These are phyloP conservation scores for Oscheius sp. DNA, from an alignment of 2,888 invertebrate species.

Conservation along the genomic window DNA sequence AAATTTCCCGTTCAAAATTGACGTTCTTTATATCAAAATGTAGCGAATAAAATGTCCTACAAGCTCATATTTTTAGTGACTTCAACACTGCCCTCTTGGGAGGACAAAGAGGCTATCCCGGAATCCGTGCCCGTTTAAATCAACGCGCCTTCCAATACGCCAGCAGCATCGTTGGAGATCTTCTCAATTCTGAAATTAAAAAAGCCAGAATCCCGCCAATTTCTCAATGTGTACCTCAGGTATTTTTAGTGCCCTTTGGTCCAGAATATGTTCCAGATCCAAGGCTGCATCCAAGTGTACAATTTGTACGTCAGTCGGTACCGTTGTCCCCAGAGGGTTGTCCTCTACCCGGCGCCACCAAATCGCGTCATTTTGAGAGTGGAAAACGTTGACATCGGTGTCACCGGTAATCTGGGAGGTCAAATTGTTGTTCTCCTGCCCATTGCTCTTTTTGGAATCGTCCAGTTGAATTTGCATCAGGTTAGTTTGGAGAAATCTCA, in stretches of 20 bases:
- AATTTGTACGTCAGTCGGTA: slow-evolving; percentile 70
- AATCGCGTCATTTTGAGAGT: slow-evolving; percentile 67
- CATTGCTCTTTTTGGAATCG: slow-evolving; percentile 66
- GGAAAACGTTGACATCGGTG: slow-evolving; percentile 69
- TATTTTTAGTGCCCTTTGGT: slow-evolving; percentile 21
- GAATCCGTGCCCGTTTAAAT: slow-evolving; percentile 68
- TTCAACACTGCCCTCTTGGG: slow-evolving; percentile 60
- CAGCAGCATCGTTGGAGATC: slow-evolving; percentile 56
- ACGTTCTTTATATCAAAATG: too few species aligned
- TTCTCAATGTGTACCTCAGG: slow-evolving; percentile 66
- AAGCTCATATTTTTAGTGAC: slow-evolving; percentile 44
- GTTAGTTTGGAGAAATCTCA: slow-evolving; percentile 13
- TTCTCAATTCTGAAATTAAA: slow-evolving; percentile 65
- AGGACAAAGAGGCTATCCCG: slow-evolving; percentile 64
- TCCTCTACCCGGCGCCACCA: slow-evolving; percentile 68
- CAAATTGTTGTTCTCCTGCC: slow-evolving; percentile 68
- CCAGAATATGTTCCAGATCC: slow-evolving; percentile 47
- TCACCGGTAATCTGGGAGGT: slow-evolving; percentile 71
- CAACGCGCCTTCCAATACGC: slow-evolving; percentile 69
- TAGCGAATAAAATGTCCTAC: too few species aligned
- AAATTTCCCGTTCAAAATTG: too few species aligned
- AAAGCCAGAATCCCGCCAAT: slow-evolving; percentile 68
- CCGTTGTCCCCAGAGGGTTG: slow-evolving; percentile 67
- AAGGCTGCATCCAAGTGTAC: slow-evolving; percentile 69
- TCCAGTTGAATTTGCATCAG: slow-evolving; percentile 69